These are phyloP conservation scores for Cephus nigrinus DNA, from an alignment of 2,888 invertebrate species.

Conservation along the genomic window DNA sequence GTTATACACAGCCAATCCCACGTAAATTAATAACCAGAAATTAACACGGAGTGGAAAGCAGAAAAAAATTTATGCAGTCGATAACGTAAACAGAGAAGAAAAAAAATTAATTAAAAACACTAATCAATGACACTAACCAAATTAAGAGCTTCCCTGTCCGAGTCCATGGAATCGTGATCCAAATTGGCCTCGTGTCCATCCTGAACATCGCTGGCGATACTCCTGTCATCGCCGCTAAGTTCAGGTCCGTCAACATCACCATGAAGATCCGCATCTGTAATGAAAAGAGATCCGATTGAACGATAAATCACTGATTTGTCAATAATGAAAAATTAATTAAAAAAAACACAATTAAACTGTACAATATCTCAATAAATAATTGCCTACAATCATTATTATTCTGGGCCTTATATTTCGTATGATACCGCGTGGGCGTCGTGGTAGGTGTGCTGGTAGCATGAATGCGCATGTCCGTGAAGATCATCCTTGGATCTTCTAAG, in stretches of 20 bases:
- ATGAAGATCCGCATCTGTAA: slow-evolving; percentile 73
- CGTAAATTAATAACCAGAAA: background rate
- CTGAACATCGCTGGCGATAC: slow-evolving; percentile 71
- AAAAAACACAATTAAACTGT: background rate
- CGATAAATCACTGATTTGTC: slow-evolving; percentile 6
- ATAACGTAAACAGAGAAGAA: background rate
- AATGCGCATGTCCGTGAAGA: slow-evolving; percentile 63
- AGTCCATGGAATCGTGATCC: slow-evolving; percentile 75
- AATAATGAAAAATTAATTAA: slow-evolving; percentile 4
- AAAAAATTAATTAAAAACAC: background rate
- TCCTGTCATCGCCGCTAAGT: slow-evolving; percentile 73
- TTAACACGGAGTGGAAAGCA: background rate
- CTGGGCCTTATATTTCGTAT: slow-evolving; percentile 57
- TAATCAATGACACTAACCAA: slow-evolving; percentile 67
- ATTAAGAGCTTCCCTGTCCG: slow-evolving; percentile 74
- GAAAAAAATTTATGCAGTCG: background rate
- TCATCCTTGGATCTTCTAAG: slow-evolving; percentile 63
- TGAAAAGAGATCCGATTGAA: slow-evolving; percentile 24
- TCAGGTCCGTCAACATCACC: slow-evolving; percentile 72
- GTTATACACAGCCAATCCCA: background rate
- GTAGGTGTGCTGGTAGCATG: slow-evolving; percentile 63
- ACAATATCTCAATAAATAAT: slow-evolving; percentile 11
- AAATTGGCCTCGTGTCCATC: slow-evolving; percentile 68
- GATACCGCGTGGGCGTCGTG: slow-evolving; percentile 58
- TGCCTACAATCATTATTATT: slow-evolving; percentile 63